These are phyloP conservation scores for Athetis lepigone DNA, from an alignment of 2,888 invertebrate genomes.

Conservation along the genomic window DNA sequence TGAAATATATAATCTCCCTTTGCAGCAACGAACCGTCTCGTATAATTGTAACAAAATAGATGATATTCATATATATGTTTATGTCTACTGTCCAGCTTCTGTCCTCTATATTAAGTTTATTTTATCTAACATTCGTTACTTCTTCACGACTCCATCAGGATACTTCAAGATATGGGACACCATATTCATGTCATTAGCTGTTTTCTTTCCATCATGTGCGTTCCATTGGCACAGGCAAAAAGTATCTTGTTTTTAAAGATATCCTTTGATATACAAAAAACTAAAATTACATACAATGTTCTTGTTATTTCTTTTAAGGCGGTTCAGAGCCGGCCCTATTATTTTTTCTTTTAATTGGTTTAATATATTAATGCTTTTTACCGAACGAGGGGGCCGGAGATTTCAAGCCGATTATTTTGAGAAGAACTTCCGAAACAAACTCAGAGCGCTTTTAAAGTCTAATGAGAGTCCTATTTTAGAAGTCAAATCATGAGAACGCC, in stretches of 20 bases:
- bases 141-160: slow-evolving; percentile 59
- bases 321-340: no score
- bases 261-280: no score
- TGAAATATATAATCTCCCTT: not conserved
- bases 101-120: slow-evolving; percentile 53
- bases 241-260: not conserved
- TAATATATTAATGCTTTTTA: no score
- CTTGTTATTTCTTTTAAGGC: no score
- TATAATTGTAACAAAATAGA: slow-evolving; percentile 39
- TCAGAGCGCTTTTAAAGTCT: no score
- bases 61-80: slow-evolving; percentile 48
- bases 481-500: no score
- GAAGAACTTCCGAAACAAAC: no score
- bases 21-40: slow-evolving; percentile 40
- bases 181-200: slow-evolving; percentile 76
- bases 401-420: no score
- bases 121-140: slow-evolving; percentile 48
- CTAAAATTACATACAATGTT: no score
- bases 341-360: no score
- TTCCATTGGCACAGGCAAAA: slow-evolving; percentile 50
- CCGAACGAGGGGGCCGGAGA: no score
- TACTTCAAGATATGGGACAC: slow-evolving; percentile 72
- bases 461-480: no score
- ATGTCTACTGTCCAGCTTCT: slow-evolving; percentile 60
- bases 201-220: slow-evolving; percentile 56